Evolutionary conservation across 2,888 invertebrate species (phyloP).

Genomic region (Argynnis bischoffii): DNA sequence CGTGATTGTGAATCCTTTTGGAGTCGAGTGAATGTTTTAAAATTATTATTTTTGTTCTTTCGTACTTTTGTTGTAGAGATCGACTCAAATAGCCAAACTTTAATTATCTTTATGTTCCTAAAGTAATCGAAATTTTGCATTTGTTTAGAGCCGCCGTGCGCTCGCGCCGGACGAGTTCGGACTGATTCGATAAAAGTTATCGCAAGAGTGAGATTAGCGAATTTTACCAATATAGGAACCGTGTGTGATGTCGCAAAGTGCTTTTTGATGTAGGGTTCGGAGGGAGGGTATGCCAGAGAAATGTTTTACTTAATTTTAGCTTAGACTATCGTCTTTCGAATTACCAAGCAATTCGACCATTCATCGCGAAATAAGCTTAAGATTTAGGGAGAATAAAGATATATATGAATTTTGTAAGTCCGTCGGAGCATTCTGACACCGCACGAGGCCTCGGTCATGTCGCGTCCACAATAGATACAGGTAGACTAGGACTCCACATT

Average conservation of each 20-base stretch:
- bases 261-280: slow-evolving; percentile 66
- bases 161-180: slow-evolving; percentile 53
- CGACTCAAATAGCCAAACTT: slow-evolving; percentile 51
- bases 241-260: slow-evolving; percentile 68
- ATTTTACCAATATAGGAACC: slow-evolving; percentile 66
- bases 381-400: slow-evolving; percentile 69
- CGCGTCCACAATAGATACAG: slow-evolving; percentile 61
- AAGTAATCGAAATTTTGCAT: slow-evolving; percentile 52
- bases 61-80: slow-evolving; percentile 46
- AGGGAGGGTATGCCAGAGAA: slow-evolving; percentile 70
- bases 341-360: slow-evolving; percentile 81
- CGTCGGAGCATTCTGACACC: slow-evolving; percentile 58
- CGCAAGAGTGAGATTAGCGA: slow-evolving; percentile 75
- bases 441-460: slow-evolving; percentile 52
- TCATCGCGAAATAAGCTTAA: slow-evolving; percentile 80
- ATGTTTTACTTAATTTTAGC: slow-evolving; percentile 71
- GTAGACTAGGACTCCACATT: slow-evolving; percentile 48
- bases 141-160: slow-evolving; percentile 48
- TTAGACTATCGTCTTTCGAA: slow-evolving; percentile 72
- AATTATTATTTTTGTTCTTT: slow-evolving; percentile 46
- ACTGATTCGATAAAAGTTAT: slow-evolving; percentile 71
- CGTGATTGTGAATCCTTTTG: slow-evolving; percentile 55
- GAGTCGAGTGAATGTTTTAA: slow-evolving; percentile 59
- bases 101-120: slow-evolving; percentile 51
- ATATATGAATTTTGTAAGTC: slow-evolving; percentile 68